Evolutionary conservation across 64 coral and sea anemone species (phyloP), one percentile per base, ranked within the genome.

Genomic region (Montipora sp.): DNA sequence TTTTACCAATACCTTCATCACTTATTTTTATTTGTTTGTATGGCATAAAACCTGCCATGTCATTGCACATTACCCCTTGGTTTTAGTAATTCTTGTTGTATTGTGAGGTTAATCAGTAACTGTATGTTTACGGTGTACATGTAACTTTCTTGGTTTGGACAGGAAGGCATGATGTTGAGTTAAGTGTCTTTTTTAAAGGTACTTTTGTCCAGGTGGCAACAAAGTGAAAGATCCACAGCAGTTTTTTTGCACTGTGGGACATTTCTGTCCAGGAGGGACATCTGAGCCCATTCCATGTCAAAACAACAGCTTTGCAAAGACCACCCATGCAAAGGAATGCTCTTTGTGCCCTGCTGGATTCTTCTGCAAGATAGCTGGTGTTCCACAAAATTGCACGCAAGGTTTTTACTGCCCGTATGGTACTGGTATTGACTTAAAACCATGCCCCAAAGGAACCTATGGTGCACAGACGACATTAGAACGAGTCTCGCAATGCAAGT

Each of bases 231-330:
- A 94, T 84, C 98, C 98, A 57, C 80, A 81, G 13, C 73, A 89
- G 7, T 99, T 71, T 61, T 83, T 91, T 51, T 99, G 98, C 55
- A 75, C 83, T 47, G 73, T 99, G 55, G 94, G 94, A 22, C 92
- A 99, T 65, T 99, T 93, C 75, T 99, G 98, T 66, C 98, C 98
- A 57, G 98, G 98, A 19, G 98, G 84, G 59, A 91, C 88, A 16
- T 78, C 98, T 8, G 94, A 99, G 55, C 98, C 98, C 61, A 99
- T 99, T 72, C 98, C 98, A 43, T 99, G 98, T 78, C 98, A 96
- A 65, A 99, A 96, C 49, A 99, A 96, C 58, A 99, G 94, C 78
- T 96, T 95, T 14, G 94, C 94, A 23, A 99, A 99, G 53, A 90
- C 84, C 3, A 99, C 98, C n/a, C 94, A 96, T 85, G 94, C 98